Conservation (phyloP, 1,140 invertebrate genomes). For the Thaumatotibia leucotreta region DNA sequence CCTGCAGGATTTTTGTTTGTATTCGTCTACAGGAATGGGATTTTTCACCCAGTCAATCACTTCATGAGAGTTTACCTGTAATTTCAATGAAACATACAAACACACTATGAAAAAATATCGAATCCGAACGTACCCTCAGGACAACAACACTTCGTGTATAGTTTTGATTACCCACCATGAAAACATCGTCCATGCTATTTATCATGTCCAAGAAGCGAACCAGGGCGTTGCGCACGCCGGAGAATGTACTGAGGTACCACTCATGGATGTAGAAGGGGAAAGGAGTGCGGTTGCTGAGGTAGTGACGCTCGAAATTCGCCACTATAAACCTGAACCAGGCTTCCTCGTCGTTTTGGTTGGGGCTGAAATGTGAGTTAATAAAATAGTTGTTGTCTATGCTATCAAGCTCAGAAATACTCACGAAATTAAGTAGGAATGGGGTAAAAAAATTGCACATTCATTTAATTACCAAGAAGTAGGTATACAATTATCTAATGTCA, state of each 20-base stretch:
- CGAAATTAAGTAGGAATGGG: no score
- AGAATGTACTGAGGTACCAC: conserved; percentile 60
- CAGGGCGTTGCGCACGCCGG: conserved; percentile 40
- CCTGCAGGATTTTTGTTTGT: conserved; percentile 24
- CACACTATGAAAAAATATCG: no score
- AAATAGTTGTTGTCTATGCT: neutral
- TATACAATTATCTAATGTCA: no score
- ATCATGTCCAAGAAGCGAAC: conserved; percentile 57
- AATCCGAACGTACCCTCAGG: no score
- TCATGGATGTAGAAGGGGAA: conserved; percentile 76
- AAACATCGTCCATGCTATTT: conserved; percentile 46
- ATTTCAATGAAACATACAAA: no score
- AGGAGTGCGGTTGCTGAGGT: conserved; percentile 70
- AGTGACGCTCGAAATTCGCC: conserved; percentile 64
- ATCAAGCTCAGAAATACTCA: no score
- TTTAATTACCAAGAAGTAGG: no score
- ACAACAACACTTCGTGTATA: no score
- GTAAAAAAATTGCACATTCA: no score
- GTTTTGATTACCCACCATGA: conserved; percentile 77
- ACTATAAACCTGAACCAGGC: conserved; percentile 61
- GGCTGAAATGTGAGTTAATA: conserved; percentile 15
- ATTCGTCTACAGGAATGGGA: conserved; percentile 37
- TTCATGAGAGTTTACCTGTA: conserved; percentile 35
- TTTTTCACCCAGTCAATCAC: conserved; percentile 49
- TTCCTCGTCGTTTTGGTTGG: conserved; percentile 47